Conservation (phyloP, 2,888 invertebrate species). For the Parnassius mnemosyne region DNA sequence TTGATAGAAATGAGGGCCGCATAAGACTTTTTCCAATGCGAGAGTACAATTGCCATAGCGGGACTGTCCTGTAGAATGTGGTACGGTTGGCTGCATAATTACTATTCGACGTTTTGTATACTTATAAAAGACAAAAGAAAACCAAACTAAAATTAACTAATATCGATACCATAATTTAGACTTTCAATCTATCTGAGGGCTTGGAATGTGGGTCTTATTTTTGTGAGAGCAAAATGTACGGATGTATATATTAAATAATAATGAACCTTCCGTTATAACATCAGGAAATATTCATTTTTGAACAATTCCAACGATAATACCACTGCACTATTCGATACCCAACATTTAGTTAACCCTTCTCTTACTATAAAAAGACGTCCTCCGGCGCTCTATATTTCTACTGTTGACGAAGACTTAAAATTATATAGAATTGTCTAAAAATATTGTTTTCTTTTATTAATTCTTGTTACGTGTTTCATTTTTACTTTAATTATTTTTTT, state of each 20-base stretch:
- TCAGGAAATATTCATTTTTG: constrained; percentile 9
- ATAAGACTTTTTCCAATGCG: too few species aligned
- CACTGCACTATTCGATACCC: constrained; percentile 9
- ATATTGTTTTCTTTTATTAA: not conserved
- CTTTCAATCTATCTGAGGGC: too few species aligned
- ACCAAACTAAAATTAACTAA: too few species aligned
- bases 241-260: constrained; percentile 5
- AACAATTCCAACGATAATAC: constrained; percentile 6
- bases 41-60: too few species aligned
- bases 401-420: not conserved
- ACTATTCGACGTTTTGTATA: too few species aligned
- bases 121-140: too few species aligned
- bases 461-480: too few species aligned
- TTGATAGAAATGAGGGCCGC: too few species aligned
- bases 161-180: too few species aligned
- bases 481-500: too few species aligned
- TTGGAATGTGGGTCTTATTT: constrained; percentile 18
- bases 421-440: constrained; percentile 5
- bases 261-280: not conserved
- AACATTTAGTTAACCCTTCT: constrained; percentile 9
- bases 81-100: too few species aligned
- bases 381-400: constrained; percentile 17
- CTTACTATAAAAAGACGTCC: constrained; percentile 16
- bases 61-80: too few species aligned
- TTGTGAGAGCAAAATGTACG: constrained; percentile 9